Base-by-base conservation (phyloP, 2,113 vertebrate species). In the Terrapene triunguis region DNA sequence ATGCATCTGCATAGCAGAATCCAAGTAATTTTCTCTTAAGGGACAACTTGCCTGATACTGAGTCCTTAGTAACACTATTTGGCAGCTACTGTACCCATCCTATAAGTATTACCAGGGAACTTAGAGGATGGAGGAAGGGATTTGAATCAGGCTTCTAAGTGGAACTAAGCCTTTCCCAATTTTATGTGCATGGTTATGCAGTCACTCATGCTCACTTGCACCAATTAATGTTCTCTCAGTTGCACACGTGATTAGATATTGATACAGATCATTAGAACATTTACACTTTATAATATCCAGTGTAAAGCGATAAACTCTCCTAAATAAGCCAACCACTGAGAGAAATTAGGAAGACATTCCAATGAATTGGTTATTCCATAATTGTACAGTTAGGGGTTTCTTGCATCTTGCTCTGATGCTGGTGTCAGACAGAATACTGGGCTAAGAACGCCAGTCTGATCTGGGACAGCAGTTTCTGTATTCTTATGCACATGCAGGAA, bases 381-480 rank as follows among this genome's bases (percentile, higher is more conserved):
- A 79, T 86, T 62, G 10, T 47, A 48, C 5, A 1, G 72, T 80
- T 35, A 13, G 91, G 88, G 76, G 8, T 24, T 76, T 89, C 80
- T 95, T 96, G 96, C 96, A 96, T 94, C 96, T 97, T 97, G 95
- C 94, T 97, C 96, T 97, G 80, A 93, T 96, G 94, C 94, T 96
- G 74, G 65, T 94, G 82, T 79, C 47, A 92, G 38, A 42, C 80
- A 92, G 85, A 93, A 94, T 44, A 69, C 80, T 93, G 84, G 27
- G 89, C 96, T 54, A 10, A 54, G 92, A 90, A n/a, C 42, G n/a
- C 76, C 92, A 65, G 19, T 84, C 74, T 85, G 86, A 35, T 48
- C 80, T 42, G 47, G 81, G 11, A 84, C 94, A 89, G 65, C 72
- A 72, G 48, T 48, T 24, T 6, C 94, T 95, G 82, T 96, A 81